These are phyloP conservation scores for Monopis laevigella DNA, from an alignment of 2,888 invertebrate species.

Conservation along the genomic window DNA sequence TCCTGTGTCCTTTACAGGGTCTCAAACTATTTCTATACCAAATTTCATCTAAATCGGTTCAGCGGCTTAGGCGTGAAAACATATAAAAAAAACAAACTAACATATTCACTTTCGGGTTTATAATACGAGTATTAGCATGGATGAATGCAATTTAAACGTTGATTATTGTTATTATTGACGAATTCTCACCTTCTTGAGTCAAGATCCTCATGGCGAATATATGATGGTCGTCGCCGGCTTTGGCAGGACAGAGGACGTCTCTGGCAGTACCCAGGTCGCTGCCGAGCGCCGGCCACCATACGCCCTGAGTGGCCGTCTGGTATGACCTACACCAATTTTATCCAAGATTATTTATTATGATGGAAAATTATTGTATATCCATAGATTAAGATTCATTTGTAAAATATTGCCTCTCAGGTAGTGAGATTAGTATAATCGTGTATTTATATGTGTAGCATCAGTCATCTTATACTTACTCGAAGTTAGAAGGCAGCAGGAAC, in stretches of 20 bases:
- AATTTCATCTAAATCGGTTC: no score
- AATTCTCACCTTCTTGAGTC: conserved; percentile 52
- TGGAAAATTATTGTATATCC: no score
- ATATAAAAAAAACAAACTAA: no score
- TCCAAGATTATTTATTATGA: no score
- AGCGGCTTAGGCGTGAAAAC: no score
- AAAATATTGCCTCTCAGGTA: no score
- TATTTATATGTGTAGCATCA: not conserved
- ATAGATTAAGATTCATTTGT: no score
- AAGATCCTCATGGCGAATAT: conserved; percentile 75
- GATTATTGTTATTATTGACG: not conserved
- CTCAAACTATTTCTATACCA: no score
- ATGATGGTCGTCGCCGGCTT: conserved; percentile 65
- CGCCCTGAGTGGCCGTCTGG: conserved; percentile 74
- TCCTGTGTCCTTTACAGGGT: no score
- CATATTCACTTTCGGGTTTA: no score
- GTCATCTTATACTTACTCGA: conserved; percentile 74
- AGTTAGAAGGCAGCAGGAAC: conserved; percentile 76
- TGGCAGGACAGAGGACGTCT: conserved; percentile 74
- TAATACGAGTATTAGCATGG: not conserved
- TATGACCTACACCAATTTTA: no score
- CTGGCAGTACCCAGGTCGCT: conserved; percentile 72
- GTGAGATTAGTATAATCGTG: not conserved
- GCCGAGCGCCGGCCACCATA: conserved; percentile 84
- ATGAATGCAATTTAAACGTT: not conserved